Evolutionary conservation across 1,140 invertebrate species (phyloP), one percentile per base, ranked within the genome.

Genomic region (Drosophila repletoides): DNA sequence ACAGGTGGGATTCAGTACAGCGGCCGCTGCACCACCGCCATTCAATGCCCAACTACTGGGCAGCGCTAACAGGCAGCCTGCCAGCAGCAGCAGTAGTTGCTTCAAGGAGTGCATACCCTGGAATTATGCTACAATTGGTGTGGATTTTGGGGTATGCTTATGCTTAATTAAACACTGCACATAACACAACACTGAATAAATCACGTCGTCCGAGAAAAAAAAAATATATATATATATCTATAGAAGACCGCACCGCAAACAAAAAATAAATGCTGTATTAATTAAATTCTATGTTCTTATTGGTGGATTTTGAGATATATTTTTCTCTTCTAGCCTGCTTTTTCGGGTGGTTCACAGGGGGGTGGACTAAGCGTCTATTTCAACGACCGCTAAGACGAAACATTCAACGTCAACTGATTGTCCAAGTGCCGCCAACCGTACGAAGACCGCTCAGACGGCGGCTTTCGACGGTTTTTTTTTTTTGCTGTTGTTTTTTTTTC

Each of bases 331-430:
- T n/a, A 2, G 12, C 15, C 7, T 12, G n/a, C 7, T 0, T 34
- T 34, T 34, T 34, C 10, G n/a, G 5, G 33, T n/a, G 33, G 31
- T 5, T n/a, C n/a, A n/a, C n/a, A 12, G 21, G 19, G 40, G 10
- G 40, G 19, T 7, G 14, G 17, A 45, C 19, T 34, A 15, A 77
- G 79, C 80, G 74, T 53, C 36, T 64, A 34, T 61, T 71, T 63
- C 38, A 79, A 51, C 83, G 75, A 88, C 83, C 83, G 83, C 64
- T 61, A 83, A 88, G 83, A 83, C 83, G 83, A 66, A 84, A 87
- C 77, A 83, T 84, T 88, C 83, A 87, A 83, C 84, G 77, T 79
- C 74, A 88, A 88, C 83, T 88, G 83, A 88, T 79, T 83, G 83
- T 72, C 83, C 83, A 88, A 88, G 67, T 68, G 70, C 71, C 71